These are phyloP conservation scores for Venustaconcha ellipsiformis DNA, from an alignment of 1,140 invertebrate species.

Conservation along the genomic window DNA sequence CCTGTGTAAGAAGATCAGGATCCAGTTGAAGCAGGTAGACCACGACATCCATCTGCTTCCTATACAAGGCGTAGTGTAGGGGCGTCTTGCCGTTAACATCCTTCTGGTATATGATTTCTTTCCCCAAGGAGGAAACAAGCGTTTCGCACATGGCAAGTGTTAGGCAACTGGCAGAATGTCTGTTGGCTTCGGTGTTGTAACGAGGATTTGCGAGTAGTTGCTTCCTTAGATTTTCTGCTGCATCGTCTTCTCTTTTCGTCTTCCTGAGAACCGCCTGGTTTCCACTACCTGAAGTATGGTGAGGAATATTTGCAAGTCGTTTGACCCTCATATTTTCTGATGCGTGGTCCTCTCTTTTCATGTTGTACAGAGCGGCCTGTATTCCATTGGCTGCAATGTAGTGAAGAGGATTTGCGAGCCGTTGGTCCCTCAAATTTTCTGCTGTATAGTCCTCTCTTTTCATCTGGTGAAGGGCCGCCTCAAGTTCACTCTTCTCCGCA, in stretches of 20 bases:
- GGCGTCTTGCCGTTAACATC: constrained; percentile 23
- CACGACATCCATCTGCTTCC: constrained; percentile 14
- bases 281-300: constrained; percentile 18
- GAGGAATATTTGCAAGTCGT: constrained; percentile 9
- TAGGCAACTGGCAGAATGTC: too few species aligned
- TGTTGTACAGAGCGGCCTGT: neutral
- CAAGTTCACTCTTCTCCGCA: too few species aligned
- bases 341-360: too few species aligned
- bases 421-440: too few species aligned
- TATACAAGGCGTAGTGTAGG: constrained; percentile 23
- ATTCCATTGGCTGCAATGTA: constrained; percentile 19
- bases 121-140: constrained; percentile 22
- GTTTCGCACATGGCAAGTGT: constrained; percentile 1
- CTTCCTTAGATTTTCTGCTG: too few species aligned
- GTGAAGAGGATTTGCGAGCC: constrained; percentile 20
- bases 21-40: constrained; percentile 26
- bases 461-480: too few species aligned
- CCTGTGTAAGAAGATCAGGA: constrained; percentile 17
- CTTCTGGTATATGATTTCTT: constrained; percentile 13
- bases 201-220: too few species aligned
- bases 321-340: too few species aligned
- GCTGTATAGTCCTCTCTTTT: too few species aligned
- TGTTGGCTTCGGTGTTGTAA: too few species aligned
- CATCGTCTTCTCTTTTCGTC: too few species aligned
- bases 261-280: neutral